Evolutionary conservation across 2,888 invertebrate species (phyloP).

Genomic region (Spialia ferax): DNA sequence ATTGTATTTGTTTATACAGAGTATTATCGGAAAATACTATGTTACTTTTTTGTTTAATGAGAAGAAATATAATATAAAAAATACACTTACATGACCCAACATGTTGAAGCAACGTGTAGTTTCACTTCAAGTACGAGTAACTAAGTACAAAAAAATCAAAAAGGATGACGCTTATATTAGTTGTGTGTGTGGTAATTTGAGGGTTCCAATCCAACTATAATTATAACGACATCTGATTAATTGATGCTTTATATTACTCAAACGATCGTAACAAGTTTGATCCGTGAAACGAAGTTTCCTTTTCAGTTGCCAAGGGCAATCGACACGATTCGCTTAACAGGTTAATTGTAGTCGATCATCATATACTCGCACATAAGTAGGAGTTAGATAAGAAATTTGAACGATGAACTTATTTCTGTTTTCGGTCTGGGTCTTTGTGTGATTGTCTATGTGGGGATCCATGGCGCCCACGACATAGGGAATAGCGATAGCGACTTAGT

Average conservation of each 20-base stretch:
- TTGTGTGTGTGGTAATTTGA: constrained; percentile 8
- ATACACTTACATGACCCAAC: constrained; percentile 28
- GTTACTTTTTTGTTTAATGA: background rate
- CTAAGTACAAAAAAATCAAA: constrained; percentile 15
- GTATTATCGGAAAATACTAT: background rate
- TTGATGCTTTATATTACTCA: constrained; percentile 30
- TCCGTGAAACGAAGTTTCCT: constrained; percentile 38
- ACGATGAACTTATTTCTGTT: too few species aligned
- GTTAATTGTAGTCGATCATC: constrained; percentile 30
- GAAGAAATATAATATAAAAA: background rate
- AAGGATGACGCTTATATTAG: constrained; percentile 34
- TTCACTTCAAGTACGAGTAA: constrained; percentile 20
- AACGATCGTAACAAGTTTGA: constrained; percentile 31
- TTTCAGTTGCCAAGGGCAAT: constrained; percentile 29
- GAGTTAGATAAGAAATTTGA: too few species aligned
- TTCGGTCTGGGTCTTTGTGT: too few species aligned
- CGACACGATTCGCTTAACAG: constrained; percentile 27
- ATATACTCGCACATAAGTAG: too few species aligned
- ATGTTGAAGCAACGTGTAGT: constrained; percentile 17
- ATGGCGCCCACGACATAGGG: too few species aligned
- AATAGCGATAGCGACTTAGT: too few species aligned
- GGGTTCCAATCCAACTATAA: constrained; percentile 25
- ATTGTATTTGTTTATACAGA: background rate
- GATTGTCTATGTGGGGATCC: too few species aligned
- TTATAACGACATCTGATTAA: constrained; percentile 35